Evolutionary conservation across 2,113 vertebrate genomes (phyloP), one percentile per base, ranked within the genome.

Genomic region (Siniperca knerii): DNA sequence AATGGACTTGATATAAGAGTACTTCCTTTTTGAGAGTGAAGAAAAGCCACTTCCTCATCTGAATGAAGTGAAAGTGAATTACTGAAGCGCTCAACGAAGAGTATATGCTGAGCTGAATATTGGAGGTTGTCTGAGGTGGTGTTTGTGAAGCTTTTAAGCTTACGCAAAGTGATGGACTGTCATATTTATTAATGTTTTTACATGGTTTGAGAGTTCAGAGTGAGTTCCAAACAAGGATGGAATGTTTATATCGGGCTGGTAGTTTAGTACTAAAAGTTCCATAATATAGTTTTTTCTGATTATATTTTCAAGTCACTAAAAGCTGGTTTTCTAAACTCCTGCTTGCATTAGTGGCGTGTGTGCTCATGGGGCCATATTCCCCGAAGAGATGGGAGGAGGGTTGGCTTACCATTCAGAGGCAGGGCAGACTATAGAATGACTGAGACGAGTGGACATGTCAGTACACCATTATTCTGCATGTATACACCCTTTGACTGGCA

Each of bases 401-500:
- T 54, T 77, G 33, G 18, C 13, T 74, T 62, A 46, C 79, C 8
- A 4, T 33, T 50, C 54, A n/a, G 29, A 69, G 15, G 66, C 67
- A 29, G 67, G 58, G 46, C 67, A 73, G 40, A 3, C 42, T 40
- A 8, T 8, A 40, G 48, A 75, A 10, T 71, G 77, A 68, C 18
- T 66, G 87, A 62, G 54, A 69, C 52, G 69, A 81, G 42, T 61
- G 44, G 60, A 50, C 84, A 48, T 87, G 79, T 84, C 55, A 11
- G 55, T 58, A 75, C 54, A 33, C 16, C 60, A 29, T 79, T 70
- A 50, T 52, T 18, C 52, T 76, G 11, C 18, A 55, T 68, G 16
- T 25, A 60, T 67, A 84, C 78, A 55, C 61, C 78, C 42, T 21
- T 71, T 83, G 82, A 85, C 65, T 69, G 79, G 84, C 89, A 83